Evolutionary conservation across 2,888 invertebrate genomes (phyloP), one percentile per base, ranked within the genome.

Genomic region (Nomada fabriciana): DNA sequence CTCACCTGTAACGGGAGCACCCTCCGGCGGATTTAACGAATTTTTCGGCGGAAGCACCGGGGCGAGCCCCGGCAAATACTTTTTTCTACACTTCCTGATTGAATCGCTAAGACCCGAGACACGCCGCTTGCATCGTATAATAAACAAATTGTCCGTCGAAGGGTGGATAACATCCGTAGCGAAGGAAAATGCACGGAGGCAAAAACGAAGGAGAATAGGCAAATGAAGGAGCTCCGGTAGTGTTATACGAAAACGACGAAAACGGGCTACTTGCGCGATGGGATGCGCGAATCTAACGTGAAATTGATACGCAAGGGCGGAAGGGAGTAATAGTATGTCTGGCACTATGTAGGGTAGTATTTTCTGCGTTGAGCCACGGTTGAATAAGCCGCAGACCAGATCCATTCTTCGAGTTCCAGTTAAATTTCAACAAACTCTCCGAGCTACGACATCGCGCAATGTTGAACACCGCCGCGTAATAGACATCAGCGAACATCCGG

Each of bases 401-500:
- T 13, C 57, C 50, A 50, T 81, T 70, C 64, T 82, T 82, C 82
- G 82, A 36, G 61, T 64, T 59, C 60, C 71, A 64, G 59, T 68
- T 75, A 65, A 74, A 83, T 78, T 72, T 71, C 47, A 42, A 76
- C 82, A 81, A 81, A 70, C 67, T 57, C 67, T 57, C 25, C 23
- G 36, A 70, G 47, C 73, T 61, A 42, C 59, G 59, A 1, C 65
- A 52, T 80, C 76, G 75, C 75, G 78, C 75, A 77, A 78, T 65
- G 75, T 83, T 59, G 59, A 72, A 83, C 71, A 57, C 53, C 67
- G 65, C 47, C n/a, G 80, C 83, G 85, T 90, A 89, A 89, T 90
- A 84, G 85, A 80, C 86, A 84, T 86, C 55, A 83, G 82, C 79
- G 86, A 85, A 89, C 90, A 90, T 93, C 92, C 92, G 91, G 91